A percentile compares a stretch with the other conserved stretches of the same genome.
These are phyloP conservation scores for Calvadosia cruxmelitensis DNA, from an alignment of 30 jellyfish, hydroid and myxozoan species.

Conservation along the genomic window DNA sequence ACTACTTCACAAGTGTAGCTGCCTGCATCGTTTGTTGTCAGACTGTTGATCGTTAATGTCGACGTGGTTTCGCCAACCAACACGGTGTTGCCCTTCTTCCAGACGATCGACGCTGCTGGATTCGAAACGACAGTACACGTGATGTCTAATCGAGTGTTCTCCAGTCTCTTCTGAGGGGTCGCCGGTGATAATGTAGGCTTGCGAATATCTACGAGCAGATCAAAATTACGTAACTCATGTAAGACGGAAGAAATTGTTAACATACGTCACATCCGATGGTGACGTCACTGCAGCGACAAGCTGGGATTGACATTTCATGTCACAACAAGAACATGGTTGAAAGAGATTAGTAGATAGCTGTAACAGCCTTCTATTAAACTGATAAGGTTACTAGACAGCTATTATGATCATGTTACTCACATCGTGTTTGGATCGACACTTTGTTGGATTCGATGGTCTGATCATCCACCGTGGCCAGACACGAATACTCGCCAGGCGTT, in stretches of 20 bases:
- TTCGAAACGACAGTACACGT: background rate
- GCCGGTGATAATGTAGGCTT: constrained; percentile 13
- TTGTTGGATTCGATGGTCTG: background rate
- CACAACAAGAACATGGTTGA: too few relatives aligned
- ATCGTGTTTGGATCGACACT: background rate
- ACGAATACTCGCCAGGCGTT: background rate
- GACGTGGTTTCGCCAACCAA: background rate
- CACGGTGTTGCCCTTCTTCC: background rate
- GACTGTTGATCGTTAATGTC: background rate
- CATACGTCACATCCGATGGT: too few relatives aligned
- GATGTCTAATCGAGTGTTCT: background rate
- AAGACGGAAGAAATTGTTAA: background rate
- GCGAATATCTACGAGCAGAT: constrained; percentile 19
- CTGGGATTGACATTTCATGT: too few relatives aligned
- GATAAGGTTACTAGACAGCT: background rate
- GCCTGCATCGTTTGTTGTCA: background rate
- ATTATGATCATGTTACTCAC: background rate
- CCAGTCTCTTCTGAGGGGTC: background rate
- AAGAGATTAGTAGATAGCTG: too few relatives aligned
- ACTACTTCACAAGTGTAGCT: background rate
- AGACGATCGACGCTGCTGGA: background rate
- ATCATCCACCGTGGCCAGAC: background rate
- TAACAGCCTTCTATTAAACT: too few relatives aligned
- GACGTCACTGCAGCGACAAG: too few relatives aligned
- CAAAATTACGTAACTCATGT: background rate